Percentiles rank a stretch among this genome's conserved stretches.
Conservation (phyloP, 2,888 invertebrate genomes). For the Chrysotoxum bicinctum region DNA sequence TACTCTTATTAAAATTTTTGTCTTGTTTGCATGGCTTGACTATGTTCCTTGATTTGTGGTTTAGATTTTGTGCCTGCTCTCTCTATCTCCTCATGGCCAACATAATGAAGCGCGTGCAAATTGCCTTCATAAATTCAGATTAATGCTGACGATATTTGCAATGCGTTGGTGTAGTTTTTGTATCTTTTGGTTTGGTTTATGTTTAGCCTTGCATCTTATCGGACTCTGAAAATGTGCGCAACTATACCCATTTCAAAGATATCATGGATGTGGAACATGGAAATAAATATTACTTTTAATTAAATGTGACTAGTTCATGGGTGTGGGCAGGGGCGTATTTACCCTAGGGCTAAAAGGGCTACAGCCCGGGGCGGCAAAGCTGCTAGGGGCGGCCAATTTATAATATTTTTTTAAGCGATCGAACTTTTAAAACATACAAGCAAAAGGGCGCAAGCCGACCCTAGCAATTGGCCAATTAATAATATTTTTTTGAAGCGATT, state of each 20-base stretch:
- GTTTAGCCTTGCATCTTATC: constrained; percentile 5
- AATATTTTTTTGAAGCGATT: no score
- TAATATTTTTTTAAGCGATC: no score
- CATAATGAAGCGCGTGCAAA: constrained; percentile 32
- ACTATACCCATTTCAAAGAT: not conserved
- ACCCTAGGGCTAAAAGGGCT: no score
- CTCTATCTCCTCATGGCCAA: constrained; percentile 35
- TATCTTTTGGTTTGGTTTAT: not conserved
- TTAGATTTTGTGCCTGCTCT: constrained; percentile 11
- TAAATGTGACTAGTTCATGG: constrained; percentile 32
- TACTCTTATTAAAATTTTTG: no score
- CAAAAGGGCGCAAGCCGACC: no score
- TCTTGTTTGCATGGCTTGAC: not conserved
- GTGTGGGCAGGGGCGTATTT: no score
- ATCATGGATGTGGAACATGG: constrained; percentile 1
- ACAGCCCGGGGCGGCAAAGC: no score
- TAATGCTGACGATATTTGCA: constrained; percentile 50
- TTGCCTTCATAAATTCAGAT: constrained; percentile 53
- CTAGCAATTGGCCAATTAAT: no score
- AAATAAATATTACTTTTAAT: constrained; percentile 6
- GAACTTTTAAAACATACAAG: no score
- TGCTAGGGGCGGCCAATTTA: no score
- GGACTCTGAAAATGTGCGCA: not conserved
- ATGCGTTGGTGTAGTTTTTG: constrained; percentile 12
- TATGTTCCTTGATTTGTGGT: constrained; percentile 20